phyloP scores from a whole-genome alignment of 1,140 invertebrate genomes.

The Muscidifurax raptorellus region DNA sequence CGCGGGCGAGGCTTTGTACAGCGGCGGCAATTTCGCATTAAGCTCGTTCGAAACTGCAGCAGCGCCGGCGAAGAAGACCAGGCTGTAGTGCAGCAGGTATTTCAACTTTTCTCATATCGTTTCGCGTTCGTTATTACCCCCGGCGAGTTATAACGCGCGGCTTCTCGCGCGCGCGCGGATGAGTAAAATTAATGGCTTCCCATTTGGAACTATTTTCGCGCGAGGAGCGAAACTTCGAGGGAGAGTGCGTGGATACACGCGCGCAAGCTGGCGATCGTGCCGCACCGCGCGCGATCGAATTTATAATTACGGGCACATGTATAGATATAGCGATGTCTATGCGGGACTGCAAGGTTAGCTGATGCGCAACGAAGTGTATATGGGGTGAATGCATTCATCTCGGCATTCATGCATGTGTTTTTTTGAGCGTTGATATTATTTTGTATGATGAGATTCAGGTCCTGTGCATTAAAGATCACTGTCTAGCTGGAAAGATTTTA shows the following conservation, averaged over 20 bases:
- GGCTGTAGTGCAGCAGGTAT: constrained; percentile 52
- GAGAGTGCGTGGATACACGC: not conserved
- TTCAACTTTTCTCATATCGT: constrained; percentile 64
- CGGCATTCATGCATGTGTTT: no score
- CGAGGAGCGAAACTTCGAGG: constrained; percentile 21
- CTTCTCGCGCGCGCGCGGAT: constrained; percentile 47
- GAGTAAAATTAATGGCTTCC: constrained; percentile 61
- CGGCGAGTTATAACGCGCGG: constrained; percentile 55
- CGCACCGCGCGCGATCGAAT: not conserved
- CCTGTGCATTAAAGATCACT: no score
- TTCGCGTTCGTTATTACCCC: constrained; percentile 60
- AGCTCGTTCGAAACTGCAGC: not conserved
- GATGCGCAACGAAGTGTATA: no score
- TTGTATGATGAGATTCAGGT: no score
- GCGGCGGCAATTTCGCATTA: not conserved
- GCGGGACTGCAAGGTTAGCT: no score
- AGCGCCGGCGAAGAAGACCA: constrained; percentile 4
- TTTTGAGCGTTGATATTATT: no score
- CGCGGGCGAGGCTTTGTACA: not conserved
- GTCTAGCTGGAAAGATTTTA: no score
- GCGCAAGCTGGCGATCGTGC: not conserved
- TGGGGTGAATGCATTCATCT: no score
- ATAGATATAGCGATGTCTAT: not conserved
- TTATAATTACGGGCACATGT: not conserved
- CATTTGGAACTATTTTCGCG: constrained; percentile 59